Evolutionary conservation across 2,113 vertebrate species (phyloP), one percentile per base, ranked within the genome.

Genomic region (Vulpes lagopus): DNA sequence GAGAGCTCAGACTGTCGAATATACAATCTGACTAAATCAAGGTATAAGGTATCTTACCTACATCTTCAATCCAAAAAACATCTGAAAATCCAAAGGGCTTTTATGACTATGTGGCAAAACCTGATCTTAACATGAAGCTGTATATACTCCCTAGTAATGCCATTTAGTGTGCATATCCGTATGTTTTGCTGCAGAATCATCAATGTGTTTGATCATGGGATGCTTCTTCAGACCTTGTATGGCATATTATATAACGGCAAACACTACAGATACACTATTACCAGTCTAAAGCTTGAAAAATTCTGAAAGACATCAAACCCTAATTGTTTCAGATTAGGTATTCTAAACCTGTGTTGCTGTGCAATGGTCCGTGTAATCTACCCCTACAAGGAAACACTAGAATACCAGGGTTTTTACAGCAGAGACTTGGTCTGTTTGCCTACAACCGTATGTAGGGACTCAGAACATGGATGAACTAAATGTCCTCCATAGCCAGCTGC

Each of bases 211-310:
- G 51, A 64, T 30, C 27, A 67, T 0, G 2, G 23, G 35, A 57
- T 12, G 35, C 16, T 17, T 79, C 89, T 19, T 65, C 60, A 38
- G 65, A 81, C 2, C 79, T 59, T 55, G 3, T 59, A 20, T 65
- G 17, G 27, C 11, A 10, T 11, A 4, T 38, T 49, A 71, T 8
- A 57, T 32, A 76, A 89, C 27, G 22, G 59, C 43, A 51, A 91
- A 79, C 27, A 82, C 65, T 27, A 5, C 0, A n/a, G 7, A 8
- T 19, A 15, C 8, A 38, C 15, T 57, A 35, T 30, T 14, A 82
- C 23, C 53, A 74, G 88, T 82, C 27, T 74, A 79, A 96, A 93
- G 62, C 49, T 62, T 60, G 11, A 65, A 93, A 95, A 67, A 49
- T 43, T 64, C 73, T n/a, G 2, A 94, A 80, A 94, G 49, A 78